Percentiles rank a stretch among this genome's conserved stretches.
Evolutionary conservation across 1,140 invertebrate species (phyloP).

Genomic region (Neodiprion lecontei): DNA sequence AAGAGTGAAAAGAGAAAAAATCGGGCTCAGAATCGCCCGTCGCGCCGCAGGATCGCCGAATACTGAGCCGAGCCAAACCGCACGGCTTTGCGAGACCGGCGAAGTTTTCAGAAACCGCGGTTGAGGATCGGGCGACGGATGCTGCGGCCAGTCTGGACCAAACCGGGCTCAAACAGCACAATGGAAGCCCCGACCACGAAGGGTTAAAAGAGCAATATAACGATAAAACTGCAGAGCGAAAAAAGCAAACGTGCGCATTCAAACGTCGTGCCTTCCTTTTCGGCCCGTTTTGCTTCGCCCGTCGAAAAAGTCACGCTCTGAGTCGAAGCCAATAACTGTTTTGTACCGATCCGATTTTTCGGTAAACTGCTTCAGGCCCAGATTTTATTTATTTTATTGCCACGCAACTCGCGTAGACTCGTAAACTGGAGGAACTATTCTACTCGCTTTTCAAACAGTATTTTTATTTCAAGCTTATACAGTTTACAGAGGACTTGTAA

Average conservation of each 20-base stretch:
- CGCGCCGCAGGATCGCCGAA: background rate
- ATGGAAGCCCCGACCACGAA: constrained; percentile 20
- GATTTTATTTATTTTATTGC: background rate
- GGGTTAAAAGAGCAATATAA: constrained; percentile 36
- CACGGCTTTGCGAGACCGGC: background rate
- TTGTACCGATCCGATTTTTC: constrained; percentile 17
- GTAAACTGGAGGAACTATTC: too few relatives aligned
- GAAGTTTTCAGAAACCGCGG: background rate
- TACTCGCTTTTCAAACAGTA: too few relatives aligned
- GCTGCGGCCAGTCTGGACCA: background rate
- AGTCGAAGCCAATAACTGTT: too few relatives aligned
- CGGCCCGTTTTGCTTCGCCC: constrained; percentile 35
- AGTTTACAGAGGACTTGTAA: too few relatives aligned
- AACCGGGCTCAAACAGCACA: background rate
- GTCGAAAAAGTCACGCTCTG: constrained; percentile 11
- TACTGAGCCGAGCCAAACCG: background rate
- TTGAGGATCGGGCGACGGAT: background rate
- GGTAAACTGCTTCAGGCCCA: constrained; percentile 10
- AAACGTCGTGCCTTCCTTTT: constrained; percentile 21
- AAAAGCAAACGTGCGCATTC: constrained; percentile 19
- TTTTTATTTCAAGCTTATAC: too few relatives aligned
- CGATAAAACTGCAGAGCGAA: constrained; percentile 19
- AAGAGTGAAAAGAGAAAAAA: background rate
- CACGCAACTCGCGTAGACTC: too few relatives aligned
- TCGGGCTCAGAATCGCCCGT: background rate